Evolutionary conservation across 2,888 invertebrate genomes (phyloP), one percentile per base, ranked within the genome.

Genomic region (Philaethria dido): DNA sequence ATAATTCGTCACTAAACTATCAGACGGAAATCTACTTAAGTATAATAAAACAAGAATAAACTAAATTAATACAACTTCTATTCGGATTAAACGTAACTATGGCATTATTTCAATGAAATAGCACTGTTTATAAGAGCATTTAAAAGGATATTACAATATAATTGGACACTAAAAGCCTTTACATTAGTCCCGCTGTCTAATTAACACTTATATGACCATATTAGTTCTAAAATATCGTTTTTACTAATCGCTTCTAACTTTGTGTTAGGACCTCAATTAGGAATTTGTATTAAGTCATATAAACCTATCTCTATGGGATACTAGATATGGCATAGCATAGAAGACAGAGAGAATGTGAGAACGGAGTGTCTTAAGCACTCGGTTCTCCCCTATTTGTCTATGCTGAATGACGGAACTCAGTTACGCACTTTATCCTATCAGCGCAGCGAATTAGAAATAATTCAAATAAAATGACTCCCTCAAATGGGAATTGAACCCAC

Each of bases 121-220:
- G 22, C 20, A 11, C 42, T 57, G 39, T 42, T 25, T 39, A 57
- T 42, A 57, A 42, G 11, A 57, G n/a, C 42, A 25, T 42, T 57
- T 42, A 57, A 57, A 57, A 57, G 22, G 57, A 42, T 5, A 57
- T 22, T 42, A 25, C 57, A 25, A 42, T 57, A 22, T 57, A 42
- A 57, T 57, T 42, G 42, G 39, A 57, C 57, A 42, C 16, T 57
- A 39, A 57, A 57, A 57, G 57, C 57, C 16, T 22, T 22, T 39
- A 57, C 57, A 42, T 57, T 57, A 57, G 39, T 25, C 20, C 39
- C 42, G 16, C 57, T 22, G 25, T 57, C 57, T 42, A 42, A 57
- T 57, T 57, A 42, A 25, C 57, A 42, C 57, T n/a, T 57, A 13
- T 42, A 57, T 42, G 42, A 57, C 57, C 42, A 22, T 57, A 42